Percentiles rank a stretch among this genome's conserved stretches.
Evolutionary conservation across 1,140 invertebrate genomes (phyloP).

Genomic region (Heliconius hewitsoni): DNA sequence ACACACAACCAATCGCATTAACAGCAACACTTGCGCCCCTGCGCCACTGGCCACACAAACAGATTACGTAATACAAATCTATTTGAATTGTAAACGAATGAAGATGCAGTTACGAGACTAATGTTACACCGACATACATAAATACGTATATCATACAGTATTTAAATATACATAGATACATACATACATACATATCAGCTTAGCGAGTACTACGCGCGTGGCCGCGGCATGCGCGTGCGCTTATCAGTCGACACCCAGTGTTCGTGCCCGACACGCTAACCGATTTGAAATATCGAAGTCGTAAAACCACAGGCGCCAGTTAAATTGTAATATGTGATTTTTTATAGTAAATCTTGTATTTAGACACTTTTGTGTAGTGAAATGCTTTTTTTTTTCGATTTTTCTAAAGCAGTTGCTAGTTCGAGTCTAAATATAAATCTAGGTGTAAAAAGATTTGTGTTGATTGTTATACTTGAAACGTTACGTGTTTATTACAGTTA

Average conservation of each 20-base stretch:
- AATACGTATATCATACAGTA: neutral
- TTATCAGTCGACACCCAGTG: conserved; percentile 68
- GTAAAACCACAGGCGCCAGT: conserved; percentile 3
- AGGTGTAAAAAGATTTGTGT: too few relatives aligned
- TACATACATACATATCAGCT: conserved; percentile 17
- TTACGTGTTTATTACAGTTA: neutral
- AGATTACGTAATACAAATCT: neutral
- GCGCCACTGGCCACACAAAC: neutral
- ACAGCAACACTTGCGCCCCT: too few relatives aligned
- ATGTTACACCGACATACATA: neutral
- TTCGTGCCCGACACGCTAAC: conserved; percentile 30
- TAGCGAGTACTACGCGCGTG: conserved; percentile 39
- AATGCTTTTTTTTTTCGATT: neutral
- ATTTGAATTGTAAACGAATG: neutral
- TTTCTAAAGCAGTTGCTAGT: neutral
- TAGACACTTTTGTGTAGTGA: neutral
- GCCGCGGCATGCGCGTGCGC: conserved; percentile 50
- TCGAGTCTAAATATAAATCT: too few relatives aligned
- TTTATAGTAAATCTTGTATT: neutral
- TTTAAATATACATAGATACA: neutral
- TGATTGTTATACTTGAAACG: neutral
- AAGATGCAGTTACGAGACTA: conserved; percentile 5
- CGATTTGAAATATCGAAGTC: conserved; percentile 29
- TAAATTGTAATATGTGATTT: neutral
- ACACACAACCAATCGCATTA: too few relatives aligned